phyloP scores from a whole-genome alignment of 2,888 invertebrate genomes.

The Pachymerium ferrugineum region DNA sequence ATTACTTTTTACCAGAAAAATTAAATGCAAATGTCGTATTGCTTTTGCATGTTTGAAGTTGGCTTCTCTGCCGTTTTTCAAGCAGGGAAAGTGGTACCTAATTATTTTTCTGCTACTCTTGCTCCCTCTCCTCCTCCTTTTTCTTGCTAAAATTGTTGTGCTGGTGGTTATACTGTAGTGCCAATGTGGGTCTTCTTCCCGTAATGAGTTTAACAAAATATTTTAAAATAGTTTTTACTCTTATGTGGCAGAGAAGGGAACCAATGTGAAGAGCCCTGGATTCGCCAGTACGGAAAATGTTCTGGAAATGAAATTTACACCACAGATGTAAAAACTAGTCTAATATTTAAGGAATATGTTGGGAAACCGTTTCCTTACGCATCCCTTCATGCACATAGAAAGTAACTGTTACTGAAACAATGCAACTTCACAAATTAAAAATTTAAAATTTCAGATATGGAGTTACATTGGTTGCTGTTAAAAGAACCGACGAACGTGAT shows the following conservation, averaged over 20 bases:
- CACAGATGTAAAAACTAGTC: slow-evolving; percentile 47
- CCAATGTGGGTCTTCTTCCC: too few species aligned
- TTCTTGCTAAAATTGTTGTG: too few species aligned
- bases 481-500: slow-evolving; percentile 41
- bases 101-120: too few species aligned
- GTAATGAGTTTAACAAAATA: too few species aligned
- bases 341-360: slow-evolving; percentile 52
- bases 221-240: too few species aligned
- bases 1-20: too few species aligned
- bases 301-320: slow-evolving; percentile 54
- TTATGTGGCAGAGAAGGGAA: slow-evolving; percentile 54
- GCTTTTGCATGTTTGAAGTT: too few species aligned
- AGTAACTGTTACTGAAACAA: slow-evolving; percentile 43
- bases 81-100: too few species aligned
- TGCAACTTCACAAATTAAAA: not conserved
- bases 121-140: too few species aligned
- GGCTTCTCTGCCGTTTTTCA: too few species aligned
- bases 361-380: slow-evolving; percentile 53
- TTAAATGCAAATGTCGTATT: too few species aligned
- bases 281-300: slow-evolving; percentile 51
- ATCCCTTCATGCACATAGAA: slow-evolving; percentile 52
- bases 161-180: too few species aligned
- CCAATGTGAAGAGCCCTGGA: slow-evolving; percentile 51
- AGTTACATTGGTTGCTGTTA: slow-evolving; percentile 51
- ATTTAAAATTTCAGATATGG: slow-evolving; percentile 48